Base-by-base conservation (phyloP, 2,797 vertebrate species). In the Oreortyx pictus region DNA sequence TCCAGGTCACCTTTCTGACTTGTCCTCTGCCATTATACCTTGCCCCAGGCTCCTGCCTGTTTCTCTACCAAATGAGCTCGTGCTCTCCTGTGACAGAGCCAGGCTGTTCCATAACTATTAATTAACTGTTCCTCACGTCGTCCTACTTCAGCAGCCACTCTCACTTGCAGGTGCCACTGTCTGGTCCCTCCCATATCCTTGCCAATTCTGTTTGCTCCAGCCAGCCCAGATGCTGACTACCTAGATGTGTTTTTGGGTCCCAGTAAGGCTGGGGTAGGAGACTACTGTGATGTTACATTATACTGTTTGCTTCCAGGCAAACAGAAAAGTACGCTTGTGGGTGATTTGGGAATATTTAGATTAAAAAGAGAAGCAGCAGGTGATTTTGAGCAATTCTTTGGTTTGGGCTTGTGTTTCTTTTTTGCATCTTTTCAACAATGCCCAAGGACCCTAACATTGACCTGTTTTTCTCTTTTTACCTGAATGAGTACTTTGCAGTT, bases 301-400 rank as follows among this genome's bases (percentile, higher is more conserved):
- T 31, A 13, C 27, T 7, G 5, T 41, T n/a, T 14, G 24, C 37
- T 54, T 70, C 27, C 20, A 35, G 27, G 10, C 20, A 52, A 23
- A 70, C 73, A 81, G 43, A 86, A 81, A 50, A 81, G 16, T 46
- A 70, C 11, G 35, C 2, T 2, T 81, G 79, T 83, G 91, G 73
- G 82, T 94, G 82, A 73, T 50, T 92, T 0, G 0, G 39, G 50
- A 75, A 72, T 81, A 91, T 81, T 78, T 86, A 41, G 47, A 70
- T 82, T 72, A 70, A 62, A 86, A 74, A 60, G 70, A 86, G 33
- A 85, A 87, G 70, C 66, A 92, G 56, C 6, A 5, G 11, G 74
- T 72, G 54, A 50, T 66, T 90, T 52, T 80, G 65, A 83, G 66
- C 86, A 92, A 78, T 91, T 81, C 59, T 74, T 83, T 68, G 39